Conservation (phyloP, 2,888 invertebrate species). For the Drosophila pseudotakahashii region DNA sequence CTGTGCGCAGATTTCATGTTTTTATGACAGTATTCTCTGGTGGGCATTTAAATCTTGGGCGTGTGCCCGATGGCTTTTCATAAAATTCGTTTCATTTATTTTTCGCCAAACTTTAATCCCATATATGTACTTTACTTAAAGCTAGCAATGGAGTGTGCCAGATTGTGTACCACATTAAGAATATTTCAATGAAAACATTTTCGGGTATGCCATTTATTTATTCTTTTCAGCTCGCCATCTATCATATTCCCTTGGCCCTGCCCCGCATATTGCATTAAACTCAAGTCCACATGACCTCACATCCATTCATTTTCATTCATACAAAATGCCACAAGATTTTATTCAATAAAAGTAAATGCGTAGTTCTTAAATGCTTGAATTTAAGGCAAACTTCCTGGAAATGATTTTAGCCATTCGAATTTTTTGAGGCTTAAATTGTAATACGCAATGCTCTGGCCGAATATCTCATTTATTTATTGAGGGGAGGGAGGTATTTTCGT, state of each 20-base stretch:
- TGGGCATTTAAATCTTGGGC: slow-evolving; percentile 28
- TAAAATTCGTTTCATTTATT: slow-evolving; percentile 15
- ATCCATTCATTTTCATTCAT: slow-evolving; percentile 18
- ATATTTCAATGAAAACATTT: slow-evolving; percentile 23
- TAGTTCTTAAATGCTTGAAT: slow-evolving; percentile 7
- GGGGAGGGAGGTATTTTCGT: neutral
- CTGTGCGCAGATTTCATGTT: slow-evolving; percentile 34
- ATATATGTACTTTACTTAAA: slow-evolving; percentile 8
- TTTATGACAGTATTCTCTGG: slow-evolving; percentile 43
- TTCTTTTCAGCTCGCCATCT: slow-evolving; percentile 12
- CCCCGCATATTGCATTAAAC: slow-evolving; percentile 6
- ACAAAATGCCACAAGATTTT: slow-evolving; percentile 12
- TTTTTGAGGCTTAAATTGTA: neutral
- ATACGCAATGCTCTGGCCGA: neutral
- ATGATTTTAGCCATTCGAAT: slow-evolving; percentile 2
- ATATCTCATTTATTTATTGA: slow-evolving; percentile 5
- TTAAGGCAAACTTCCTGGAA: neutral
- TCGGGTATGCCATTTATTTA: slow-evolving; percentile 25
- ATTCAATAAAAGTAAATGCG: slow-evolving; percentile 14
- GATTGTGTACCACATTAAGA: slow-evolving; percentile 15
- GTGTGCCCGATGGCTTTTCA: slow-evolving; percentile 7
- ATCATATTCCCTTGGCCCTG: slow-evolving; percentile 10
- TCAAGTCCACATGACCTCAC: slow-evolving; percentile 30
- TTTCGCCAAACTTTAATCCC: slow-evolving; percentile 17
- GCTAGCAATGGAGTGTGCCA: slow-evolving; percentile 16